Evolutionary conservation across 2,888 invertebrate species (phyloP).

Genomic region (Galeruca laticollis): DNA sequence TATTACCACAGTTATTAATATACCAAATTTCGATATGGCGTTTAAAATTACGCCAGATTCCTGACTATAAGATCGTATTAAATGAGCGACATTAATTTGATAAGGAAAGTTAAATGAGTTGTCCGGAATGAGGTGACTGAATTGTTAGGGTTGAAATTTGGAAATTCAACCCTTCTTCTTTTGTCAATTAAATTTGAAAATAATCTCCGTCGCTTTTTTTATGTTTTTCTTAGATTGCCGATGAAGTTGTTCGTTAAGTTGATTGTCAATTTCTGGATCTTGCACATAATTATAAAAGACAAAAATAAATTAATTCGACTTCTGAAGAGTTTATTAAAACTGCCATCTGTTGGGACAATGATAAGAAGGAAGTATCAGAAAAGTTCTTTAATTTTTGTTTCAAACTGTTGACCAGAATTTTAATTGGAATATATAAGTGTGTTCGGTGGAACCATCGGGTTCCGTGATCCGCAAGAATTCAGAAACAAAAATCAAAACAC

Average conservation of each 20-base stretch:
- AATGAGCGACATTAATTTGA: slow-evolving; percentile 35
- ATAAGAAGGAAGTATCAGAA: too few species aligned
- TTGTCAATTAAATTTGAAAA: slow-evolving; percentile 31
- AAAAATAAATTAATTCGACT: too few species aligned
- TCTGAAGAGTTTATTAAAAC: too few species aligned
- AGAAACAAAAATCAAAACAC: too few species aligned
- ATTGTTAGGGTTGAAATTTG: slow-evolving; percentile 25
- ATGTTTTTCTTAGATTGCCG: slow-evolving; percentile 4
- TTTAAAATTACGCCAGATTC: neutral
- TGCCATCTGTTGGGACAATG: too few species aligned
- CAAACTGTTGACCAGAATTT: too few species aligned
- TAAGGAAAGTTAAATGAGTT: slow-evolving; percentile 36
- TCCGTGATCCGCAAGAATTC: too few species aligned
- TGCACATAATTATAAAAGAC: too few species aligned
- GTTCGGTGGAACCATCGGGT: too few species aligned
- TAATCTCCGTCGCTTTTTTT: slow-evolving; percentile 14
- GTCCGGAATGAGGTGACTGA: slow-evolving; percentile 34
- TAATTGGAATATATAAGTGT: too few species aligned
- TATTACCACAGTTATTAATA: too few species aligned
- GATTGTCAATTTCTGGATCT: neutral
- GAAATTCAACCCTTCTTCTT: slow-evolving; percentile 30
- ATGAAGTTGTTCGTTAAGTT: neutral
- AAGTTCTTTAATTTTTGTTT: too few species aligned
- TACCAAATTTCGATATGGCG: neutral
- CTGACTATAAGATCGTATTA: slow-evolving; percentile 11